Percentiles rank a stretch among this genome's conserved stretches.
Evolutionary conservation across 2,797 vertebrate genomes (phyloP).

Genomic region (Myripristis jacobus): DNA sequence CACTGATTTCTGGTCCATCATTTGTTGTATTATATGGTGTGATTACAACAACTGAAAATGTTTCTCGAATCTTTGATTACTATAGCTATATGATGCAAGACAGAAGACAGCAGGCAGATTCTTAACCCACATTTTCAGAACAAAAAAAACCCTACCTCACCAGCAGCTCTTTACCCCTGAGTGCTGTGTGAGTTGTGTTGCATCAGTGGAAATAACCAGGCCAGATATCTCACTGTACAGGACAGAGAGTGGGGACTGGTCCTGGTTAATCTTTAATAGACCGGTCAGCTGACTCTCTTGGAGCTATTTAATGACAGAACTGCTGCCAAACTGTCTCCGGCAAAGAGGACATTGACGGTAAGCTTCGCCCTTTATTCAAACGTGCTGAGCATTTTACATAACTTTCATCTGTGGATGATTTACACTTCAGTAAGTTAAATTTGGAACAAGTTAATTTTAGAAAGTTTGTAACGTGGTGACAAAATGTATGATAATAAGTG

Average conservation of each 20-base stretch:
- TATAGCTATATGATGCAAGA: constrained; percentile 2
- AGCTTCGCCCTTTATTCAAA: constrained; percentile 28
- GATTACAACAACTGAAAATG: neutral
- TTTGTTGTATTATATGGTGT: neutral
- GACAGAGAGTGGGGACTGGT: constrained; percentile 31
- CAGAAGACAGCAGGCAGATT: neutral
- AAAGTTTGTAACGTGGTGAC: neutral
- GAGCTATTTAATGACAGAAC: constrained; percentile 63
- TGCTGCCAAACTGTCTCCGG: constrained; percentile 56
- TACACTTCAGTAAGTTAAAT: neutral
- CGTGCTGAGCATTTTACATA: neutral
- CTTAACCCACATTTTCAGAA: neutral
- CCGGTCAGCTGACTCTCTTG: constrained; percentile 55
- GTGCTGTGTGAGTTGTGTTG: constrained; percentile 44
- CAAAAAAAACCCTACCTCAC: constrained; percentile 1
- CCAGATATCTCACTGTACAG: constrained; percentile 25
- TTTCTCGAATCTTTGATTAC: too few relatives aligned
- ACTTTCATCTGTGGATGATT: neutral
- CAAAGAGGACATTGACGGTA: constrained; percentile 70
- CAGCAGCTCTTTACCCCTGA: neutral
- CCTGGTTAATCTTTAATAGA: constrained; percentile 69
- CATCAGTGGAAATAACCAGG: constrained; percentile 41
- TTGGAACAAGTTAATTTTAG: neutral
- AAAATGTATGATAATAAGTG: neutral
- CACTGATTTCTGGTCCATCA: neutral